These are phyloP conservation scores for Prunella strophiata DNA, from an alignment of 2,797 vertebrate genomes.

Conservation along the genomic window DNA sequence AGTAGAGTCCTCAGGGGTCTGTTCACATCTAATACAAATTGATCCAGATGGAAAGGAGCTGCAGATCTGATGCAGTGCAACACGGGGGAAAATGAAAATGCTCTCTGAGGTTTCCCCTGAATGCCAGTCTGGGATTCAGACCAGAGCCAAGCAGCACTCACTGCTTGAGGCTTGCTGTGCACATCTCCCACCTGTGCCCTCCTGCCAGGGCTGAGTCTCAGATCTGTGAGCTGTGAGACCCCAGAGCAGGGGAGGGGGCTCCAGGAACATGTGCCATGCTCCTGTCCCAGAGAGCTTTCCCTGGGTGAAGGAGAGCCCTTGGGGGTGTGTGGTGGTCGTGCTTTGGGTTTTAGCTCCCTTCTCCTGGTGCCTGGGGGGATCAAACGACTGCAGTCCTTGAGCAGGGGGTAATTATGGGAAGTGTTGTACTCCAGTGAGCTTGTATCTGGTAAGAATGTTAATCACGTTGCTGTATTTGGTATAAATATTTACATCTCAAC, in stretches of 20 bases:
- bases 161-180: neutral
- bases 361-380: neutral
- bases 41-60: neutral
- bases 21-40: neutral
- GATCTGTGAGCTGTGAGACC: neutral
- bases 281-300: neutral
- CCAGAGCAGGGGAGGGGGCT: neutral
- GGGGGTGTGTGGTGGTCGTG: neutral
- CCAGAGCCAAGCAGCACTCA: neutral
- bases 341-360: neutral
- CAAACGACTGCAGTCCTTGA: accelerated
- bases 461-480: slow-evolving; percentile 24
- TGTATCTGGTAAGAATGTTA: slow-evolving; percentile 37
- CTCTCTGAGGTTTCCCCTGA: neutral
- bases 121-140: neutral
- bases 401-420: neutral
- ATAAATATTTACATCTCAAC: slow-evolving; percentile 59
- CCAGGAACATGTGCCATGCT: accelerated
- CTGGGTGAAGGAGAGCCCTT: neutral
- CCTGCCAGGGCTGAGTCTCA: neutral
- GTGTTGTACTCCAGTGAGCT: neutral
- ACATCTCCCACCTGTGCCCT: neutral
- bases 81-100: neutral
- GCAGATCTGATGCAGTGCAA: neutral
- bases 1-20: neutral